A percentile compares a stretch with the other conserved stretches of the same genome.
Evolutionary conservation across 1,140 invertebrate species (phyloP).

Genomic region (Meloidogyne chitwoodi): DNA sequence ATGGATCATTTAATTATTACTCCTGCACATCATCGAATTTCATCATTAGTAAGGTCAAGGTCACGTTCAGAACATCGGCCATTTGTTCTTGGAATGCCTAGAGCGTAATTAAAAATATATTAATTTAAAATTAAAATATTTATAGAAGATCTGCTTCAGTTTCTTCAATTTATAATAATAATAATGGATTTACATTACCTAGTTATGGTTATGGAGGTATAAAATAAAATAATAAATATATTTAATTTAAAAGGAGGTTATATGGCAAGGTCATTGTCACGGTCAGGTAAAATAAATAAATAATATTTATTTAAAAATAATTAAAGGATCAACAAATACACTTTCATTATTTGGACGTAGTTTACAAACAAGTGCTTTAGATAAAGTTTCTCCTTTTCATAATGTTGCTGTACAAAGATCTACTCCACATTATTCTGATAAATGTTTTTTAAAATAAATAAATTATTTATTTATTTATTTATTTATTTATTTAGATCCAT

Average conservation of each 20-base stretch:
- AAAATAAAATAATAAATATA: not conserved
- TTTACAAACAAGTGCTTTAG: conserved; percentile 30
- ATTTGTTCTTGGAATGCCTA: not conserved
- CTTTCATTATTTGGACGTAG: conserved; percentile 27
- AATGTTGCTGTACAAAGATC: conserved; percentile 32
- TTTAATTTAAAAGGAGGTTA: conserved; percentile 3
- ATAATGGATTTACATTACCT: conserved; percentile 33
- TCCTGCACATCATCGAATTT: conserved; percentile 29
- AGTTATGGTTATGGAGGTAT: conserved; percentile 23
- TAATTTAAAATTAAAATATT: not conserved
- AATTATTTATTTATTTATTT: not conserved
- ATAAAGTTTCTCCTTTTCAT: conserved; percentile 28
- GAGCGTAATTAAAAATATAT: not conserved
- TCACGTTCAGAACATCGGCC: conserved; percentile 20
- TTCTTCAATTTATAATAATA: conserved; percentile 7
- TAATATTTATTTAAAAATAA: not conserved
- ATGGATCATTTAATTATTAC: conserved; percentile 21
- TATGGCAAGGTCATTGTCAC: conserved; percentile 17
- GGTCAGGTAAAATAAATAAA: not conserved
- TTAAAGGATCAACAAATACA: not conserved
- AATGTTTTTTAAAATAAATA: conserved; percentile 21
- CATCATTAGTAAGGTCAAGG: conserved; percentile 23
- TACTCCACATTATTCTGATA: conserved; percentile 40
- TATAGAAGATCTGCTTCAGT: conserved; percentile 25
- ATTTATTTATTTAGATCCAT: conserved; percentile 22